Evolutionary conservation across 2,888 invertebrate species (phyloP).

Genomic region (Camponotus fellah): DNA sequence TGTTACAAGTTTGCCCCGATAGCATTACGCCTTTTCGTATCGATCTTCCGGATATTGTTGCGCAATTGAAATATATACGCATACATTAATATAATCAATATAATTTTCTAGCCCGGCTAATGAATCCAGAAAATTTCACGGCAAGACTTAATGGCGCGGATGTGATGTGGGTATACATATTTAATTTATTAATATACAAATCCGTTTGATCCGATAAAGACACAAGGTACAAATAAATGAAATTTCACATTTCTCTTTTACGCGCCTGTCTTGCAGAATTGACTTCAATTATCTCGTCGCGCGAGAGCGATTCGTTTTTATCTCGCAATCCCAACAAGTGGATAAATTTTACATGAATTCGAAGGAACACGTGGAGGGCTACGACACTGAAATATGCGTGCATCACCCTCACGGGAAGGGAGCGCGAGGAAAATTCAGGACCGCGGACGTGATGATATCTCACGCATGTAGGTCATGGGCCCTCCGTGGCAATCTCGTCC

Average conservation of each 20-base stretch:
- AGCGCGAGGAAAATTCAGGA: conserved; percentile 39
- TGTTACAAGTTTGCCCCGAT: conserved; percentile 42
- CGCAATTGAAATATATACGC: conserved; percentile 5
- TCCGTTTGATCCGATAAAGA: neutral
- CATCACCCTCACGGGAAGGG: conserved; percentile 22
- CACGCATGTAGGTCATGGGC: conserved; percentile 63
- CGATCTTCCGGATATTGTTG: conserved; percentile 38
- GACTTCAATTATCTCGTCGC: neutral
- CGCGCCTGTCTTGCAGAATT: neutral
- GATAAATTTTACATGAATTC: conserved; percentile 40
- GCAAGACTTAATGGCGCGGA: neutral
- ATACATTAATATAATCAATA: conserved; percentile 20
- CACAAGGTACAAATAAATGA: neutral
- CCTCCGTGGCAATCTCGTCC: conserved; percentile 41
- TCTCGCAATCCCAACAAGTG: conserved; percentile 26
- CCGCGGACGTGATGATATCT: conserved; percentile 38
- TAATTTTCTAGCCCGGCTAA: conserved; percentile 28
- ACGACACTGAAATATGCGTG: neutral
- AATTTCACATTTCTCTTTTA: neutral
- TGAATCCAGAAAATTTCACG: conserved; percentile 23
- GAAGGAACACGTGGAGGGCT: neutral
- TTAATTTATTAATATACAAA: neutral
- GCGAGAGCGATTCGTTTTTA: neutral
- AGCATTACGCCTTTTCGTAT: conserved; percentile 47
- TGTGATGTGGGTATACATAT: neutral